Evolutionary conservation across 2,797 vertebrate genomes (phyloP), one percentile per base, ranked within the genome.

Genomic region (Bradypodion pumilum): DNA sequence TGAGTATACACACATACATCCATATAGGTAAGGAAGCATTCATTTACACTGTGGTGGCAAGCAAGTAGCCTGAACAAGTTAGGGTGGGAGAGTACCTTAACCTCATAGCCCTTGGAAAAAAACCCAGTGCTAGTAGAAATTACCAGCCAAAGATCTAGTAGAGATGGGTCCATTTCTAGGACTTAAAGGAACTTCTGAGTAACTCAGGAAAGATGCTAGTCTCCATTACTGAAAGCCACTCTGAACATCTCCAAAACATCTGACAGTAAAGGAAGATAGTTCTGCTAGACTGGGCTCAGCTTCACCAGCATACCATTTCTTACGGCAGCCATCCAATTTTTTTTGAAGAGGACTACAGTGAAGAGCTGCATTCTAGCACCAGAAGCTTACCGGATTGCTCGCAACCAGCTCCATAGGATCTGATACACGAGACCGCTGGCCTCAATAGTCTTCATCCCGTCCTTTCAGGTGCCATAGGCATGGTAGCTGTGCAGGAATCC

Each of bases 331-430:
- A 70, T 9, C 10, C 40, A 9, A 21, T 40, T 27, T 42, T 23
- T 9, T 70, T 70, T 42, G 25, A 15, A 10, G 37, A 35, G 2
- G 23, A 9, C 9, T 21, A 19, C 32, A 35, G 60, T 63, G 59
- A 25, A 27, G 19, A 21, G 29, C 27, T 78, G 37, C 7, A n/a
- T 32, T 44, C 37, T 32, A 37, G 9, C 19, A 12, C 29, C 37
- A 44, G 69, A 77, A 19, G 77, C 79, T 81, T 77, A 85, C 84
- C 1, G 79, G 74, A 81, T 32, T 25, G 79, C 66, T 72, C 27
- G 52, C 40, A 81, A 72, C 84, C 84, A 85, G 74, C 63, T 85
- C 73, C 68, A 59, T 1, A 82, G 60, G 44, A 82, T 66, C 80
- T 73, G 85, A 66, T 78, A 65, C 4, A 21, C 74, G 44, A 86